Evolutionary conservation across 2,113 vertebrate genomes (phyloP), one percentile per base, ranked within the genome.

Genomic region (Trogon surrucura): DNA sequence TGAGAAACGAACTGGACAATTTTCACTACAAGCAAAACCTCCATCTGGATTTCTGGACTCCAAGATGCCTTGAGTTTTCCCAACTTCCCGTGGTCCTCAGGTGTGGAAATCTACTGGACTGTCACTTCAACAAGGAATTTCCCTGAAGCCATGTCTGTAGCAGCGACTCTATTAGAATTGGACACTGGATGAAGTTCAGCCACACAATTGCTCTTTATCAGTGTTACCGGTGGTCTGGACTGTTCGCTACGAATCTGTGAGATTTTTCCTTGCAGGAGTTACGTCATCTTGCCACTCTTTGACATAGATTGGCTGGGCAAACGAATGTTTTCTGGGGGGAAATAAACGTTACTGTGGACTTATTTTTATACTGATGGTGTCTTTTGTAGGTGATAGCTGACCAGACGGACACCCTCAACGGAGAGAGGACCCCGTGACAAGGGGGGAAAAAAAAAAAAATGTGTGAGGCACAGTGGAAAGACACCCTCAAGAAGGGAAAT

Each of bases 61-160:
- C 98, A 98, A 95, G 98, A 99, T 99, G 99, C 99, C 99, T 99
- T 98, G 98, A 98, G 97, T 98, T 98, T 98, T 98, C 98, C 98
- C 98, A 98, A 97, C 98, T 99, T 99, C 98, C 99, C 98, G 98
- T 98, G 98, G 99, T 99, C 98, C 99, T 99, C 99, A 98, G 99
- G 98, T 99, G 98, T 98, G 98, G 98, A 98, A 98, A 97, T 98
- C 98, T 97, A 97, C 97, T 96, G 91, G 98, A 98, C 98, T 97
- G 98, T 98, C 98, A 97, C 96, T 98, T 98, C 98, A 96, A 98
- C 96, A 93, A 98, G 98, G 98, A 97, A 97, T 97, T 96, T 98
- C 98, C 98, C 98, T 97, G 98, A 99, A 99, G 99, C 99, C 99
- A 97, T 99, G 98, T 98, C 96, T 97, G 97, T 98, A 98, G 98